A percentile compares a stretch with the other conserved stretches of the same genome.
Evolutionary conservation across 2,797 vertebrate species (phyloP).

Genomic region (Moxostoma hubbsi): DNA sequence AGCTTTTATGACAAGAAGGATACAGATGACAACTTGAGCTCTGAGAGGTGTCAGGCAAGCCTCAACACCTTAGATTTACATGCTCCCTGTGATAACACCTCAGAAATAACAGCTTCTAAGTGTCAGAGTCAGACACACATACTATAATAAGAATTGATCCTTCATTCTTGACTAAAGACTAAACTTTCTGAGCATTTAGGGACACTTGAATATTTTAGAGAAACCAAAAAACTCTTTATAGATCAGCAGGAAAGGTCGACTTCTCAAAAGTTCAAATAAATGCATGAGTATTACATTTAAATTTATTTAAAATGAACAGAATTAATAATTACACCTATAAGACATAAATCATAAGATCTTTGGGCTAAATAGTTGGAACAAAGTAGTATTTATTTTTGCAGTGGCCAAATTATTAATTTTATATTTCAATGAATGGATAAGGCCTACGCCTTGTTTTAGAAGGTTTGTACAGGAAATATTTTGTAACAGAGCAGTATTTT

Average conservation of each 20-base stretch:
- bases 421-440: neutral
- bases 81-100: constrained; percentile 39
- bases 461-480: neutral
- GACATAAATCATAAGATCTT: neutral
- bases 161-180: constrained; percentile 18
- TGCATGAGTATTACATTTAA: neutral
- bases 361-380: too few species aligned
- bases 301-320: neutral
- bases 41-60: constrained; percentile 45
- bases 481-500: neutral
- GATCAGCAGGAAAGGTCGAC: neutral
- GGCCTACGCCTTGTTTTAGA: neutral
- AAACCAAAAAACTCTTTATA: neutral
- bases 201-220: neutral
- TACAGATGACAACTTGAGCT: constrained; percentile 49
- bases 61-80: constrained; percentile 18
- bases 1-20: constrained; percentile 6
- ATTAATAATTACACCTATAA: too few species aligned
- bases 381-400: neutral
- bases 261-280: neutral
- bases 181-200: neutral
- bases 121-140: constrained; percentile 44
- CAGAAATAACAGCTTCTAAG: constrained; percentile 43
- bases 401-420: neutral
- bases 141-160: constrained; percentile 24